Evolutionary conservation across 2,888 invertebrate species (phyloP).

Genomic region (Mylabris sibirica): DNA sequence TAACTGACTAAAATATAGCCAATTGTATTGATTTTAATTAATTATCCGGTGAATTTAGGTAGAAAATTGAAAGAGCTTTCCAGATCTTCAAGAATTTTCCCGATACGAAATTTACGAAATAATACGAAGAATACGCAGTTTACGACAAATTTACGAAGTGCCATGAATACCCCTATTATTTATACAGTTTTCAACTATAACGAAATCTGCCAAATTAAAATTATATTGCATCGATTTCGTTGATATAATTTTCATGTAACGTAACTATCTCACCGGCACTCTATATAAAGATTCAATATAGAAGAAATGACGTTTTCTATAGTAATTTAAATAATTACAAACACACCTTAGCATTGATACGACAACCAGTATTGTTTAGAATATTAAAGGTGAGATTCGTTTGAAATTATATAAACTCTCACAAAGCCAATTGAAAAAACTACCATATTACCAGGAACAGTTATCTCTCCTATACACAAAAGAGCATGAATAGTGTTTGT

Average conservation of each 20-base stretch:
- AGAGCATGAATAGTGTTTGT: constrained; percentile 25
- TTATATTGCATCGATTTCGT: not conserved
- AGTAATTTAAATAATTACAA: constrained; percentile 4
- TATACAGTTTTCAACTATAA: not conserved
- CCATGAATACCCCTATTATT: too few species aligned
- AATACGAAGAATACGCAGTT: too few species aligned
- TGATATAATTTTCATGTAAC: not conserved
- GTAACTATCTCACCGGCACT: not conserved
- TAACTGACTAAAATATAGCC: too few species aligned
- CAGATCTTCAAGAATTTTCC: too few species aligned
- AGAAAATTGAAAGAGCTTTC: too few species aligned
- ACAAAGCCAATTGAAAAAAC: constrained; percentile 18
- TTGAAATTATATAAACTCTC: constrained; percentile 23
- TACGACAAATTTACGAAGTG: too few species aligned
- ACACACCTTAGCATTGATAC: not conserved
- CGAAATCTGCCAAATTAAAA: not conserved
- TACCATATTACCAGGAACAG: constrained; percentile 23
- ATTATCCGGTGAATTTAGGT: too few species aligned
- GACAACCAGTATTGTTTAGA: not conserved
- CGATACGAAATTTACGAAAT: too few species aligned
- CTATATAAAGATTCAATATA: not conserved
- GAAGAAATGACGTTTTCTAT: not conserved
- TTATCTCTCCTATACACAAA: constrained; percentile 23
- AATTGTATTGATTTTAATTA: too few species aligned
- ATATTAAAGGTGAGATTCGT: constrained; percentile 21